Evolutionary conservation across 2,888 invertebrate genomes (phyloP).

Genomic region (Caenorhabditis macrosperma): DNA sequence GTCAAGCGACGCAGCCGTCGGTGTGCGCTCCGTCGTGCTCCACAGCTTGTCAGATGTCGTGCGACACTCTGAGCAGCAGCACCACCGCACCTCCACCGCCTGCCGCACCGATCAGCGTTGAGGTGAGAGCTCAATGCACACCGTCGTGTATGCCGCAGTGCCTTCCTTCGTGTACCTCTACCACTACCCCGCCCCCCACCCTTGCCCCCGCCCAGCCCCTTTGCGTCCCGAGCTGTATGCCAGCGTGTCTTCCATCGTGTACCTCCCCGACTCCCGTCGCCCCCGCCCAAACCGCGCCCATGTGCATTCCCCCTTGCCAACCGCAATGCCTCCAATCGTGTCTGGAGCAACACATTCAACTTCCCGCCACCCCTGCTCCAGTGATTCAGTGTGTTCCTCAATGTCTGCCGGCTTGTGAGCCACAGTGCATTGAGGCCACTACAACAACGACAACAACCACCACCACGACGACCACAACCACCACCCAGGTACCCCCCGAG

Average conservation of each 20-base stretch:
- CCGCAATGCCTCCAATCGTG: slow-evolving; percentile 64
- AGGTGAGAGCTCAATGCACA: slow-evolving; percentile 52
- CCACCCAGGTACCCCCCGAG: slow-evolving; percentile 46
- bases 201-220: slow-evolving; percentile 18
- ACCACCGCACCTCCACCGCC: slow-evolving; percentile 2
- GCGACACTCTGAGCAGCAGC: slow-evolving; percentile 35
- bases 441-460: slow-evolving; percentile 19
- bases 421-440: slow-evolving; percentile 50
- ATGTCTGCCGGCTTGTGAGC: slow-evolving; percentile 61
- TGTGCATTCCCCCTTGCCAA: slow-evolving; percentile 60
- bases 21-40: slow-evolving; percentile 62
- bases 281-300: slow-evolving; percentile 20
- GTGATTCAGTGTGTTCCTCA: slow-evolving; percentile 51
- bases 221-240: slow-evolving; percentile 68
- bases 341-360: slow-evolving; percentile 55
- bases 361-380: neutral
- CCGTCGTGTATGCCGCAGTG: slow-evolving; percentile 59
- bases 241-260: slow-evolving; percentile 60
- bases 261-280: slow-evolving; percentile 26
- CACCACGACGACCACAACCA: neutral
- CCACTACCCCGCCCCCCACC: slow-evolving; percentile 32
- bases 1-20: slow-evolving; percentile 31
- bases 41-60: slow-evolving; percentile 61
- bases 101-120: slow-evolving; percentile 19
- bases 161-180: slow-evolving; percentile 52